These are phyloP conservation scores for Chromobotia macracanthus DNA, from an alignment of 2,797 vertebrate genomes.

Conservation along the genomic window DNA sequence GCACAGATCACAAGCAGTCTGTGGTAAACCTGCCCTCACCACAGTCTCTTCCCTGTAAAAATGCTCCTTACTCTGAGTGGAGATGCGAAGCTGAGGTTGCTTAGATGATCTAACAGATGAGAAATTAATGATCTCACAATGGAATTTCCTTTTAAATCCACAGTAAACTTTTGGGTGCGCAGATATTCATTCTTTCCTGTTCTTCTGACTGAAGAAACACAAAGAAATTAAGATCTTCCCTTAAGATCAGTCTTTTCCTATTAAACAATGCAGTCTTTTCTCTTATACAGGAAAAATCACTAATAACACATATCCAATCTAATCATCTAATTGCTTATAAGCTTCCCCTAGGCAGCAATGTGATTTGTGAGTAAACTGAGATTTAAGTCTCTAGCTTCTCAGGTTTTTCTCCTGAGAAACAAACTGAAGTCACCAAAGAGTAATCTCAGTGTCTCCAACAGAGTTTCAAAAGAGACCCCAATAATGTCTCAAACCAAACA, in stretches of 20 bases:
- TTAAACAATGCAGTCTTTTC: neutral
- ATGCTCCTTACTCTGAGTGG: neutral
- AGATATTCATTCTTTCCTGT: neutral
- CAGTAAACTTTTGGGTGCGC: slow-evolving; percentile 22
- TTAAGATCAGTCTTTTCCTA: neutral
- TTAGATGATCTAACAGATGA: slow-evolving; percentile 3
- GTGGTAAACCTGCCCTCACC: slow-evolving; percentile 22
- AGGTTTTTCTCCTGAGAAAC: neutral
- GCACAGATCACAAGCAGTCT: slow-evolving; percentile 39
- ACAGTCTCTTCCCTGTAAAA: neutral
- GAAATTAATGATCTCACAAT: slow-evolving; percentile 1
- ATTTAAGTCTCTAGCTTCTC: neutral
- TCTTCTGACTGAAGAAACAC: too few species aligned
- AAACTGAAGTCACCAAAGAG: neutral
- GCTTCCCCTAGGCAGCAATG: neutral
- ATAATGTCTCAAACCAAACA: neutral
- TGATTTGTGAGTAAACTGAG: neutral
- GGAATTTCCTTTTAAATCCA: slow-evolving; percentile 1
- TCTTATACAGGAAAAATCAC: neutral
- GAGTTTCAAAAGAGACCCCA: neutral
- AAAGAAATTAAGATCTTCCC: neutral
- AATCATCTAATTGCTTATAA: neutral
- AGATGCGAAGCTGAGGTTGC: neutral
- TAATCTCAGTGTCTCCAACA: neutral
- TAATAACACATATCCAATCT: neutral